Conservation (phyloP, 2,113 vertebrate genomes). For the Hippocampus abdominalis region DNA sequence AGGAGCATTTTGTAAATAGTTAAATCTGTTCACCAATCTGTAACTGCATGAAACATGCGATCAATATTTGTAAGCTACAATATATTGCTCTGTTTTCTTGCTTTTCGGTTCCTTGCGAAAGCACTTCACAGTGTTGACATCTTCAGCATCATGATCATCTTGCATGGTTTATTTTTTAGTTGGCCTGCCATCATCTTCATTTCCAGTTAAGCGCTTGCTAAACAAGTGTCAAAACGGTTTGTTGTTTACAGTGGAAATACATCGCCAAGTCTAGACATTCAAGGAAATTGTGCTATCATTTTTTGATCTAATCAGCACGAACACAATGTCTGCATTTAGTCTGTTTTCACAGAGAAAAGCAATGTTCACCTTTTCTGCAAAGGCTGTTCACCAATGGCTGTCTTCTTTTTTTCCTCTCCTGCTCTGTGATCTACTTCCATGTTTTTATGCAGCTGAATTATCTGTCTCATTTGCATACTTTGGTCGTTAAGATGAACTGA, state of each 20-base stretch:
- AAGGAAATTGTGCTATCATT: background rate
- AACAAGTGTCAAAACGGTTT: background rate
- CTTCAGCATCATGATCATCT: background rate
- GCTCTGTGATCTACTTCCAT: background rate
- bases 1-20: background rate
- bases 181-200: background rate
- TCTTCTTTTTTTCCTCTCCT: background rate
- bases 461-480: conserved; percentile 10
- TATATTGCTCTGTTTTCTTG: background rate
- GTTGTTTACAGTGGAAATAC: background rate
- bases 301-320: background rate
- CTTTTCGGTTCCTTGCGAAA: background rate
- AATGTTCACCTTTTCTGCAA: conserved; percentile 3
- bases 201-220: background rate
- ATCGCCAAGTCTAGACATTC: background rate
- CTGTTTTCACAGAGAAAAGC: background rate
- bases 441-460: conserved; percentile 6
- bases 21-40: background rate
- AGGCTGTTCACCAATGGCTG: conserved; percentile 1
- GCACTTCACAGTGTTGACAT: background rate
- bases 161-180: background rate
- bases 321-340: background rate
- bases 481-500: conserved; percentile 12
- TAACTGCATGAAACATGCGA: background rate
- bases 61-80: background rate